Conservation (phyloP, 2,888 invertebrate genomes). For the Dastarcus helophoroides region DNA sequence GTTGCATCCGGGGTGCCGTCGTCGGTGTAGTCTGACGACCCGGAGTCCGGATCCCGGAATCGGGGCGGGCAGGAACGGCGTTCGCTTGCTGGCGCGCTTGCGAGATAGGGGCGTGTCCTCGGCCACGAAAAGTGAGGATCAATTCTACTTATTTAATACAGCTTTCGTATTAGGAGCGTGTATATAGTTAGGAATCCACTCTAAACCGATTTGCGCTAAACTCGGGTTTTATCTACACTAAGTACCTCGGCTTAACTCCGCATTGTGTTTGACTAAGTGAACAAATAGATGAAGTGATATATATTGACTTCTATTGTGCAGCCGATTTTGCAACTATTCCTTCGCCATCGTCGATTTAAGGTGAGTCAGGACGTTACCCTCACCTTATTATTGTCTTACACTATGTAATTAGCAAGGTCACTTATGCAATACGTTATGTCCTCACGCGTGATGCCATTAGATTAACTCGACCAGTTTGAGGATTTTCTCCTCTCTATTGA, state of each 20-base stretch:
- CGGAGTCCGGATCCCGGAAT: conserved; percentile 3
- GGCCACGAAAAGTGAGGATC: conserved; percentile 41
- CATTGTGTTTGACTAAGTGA: conserved; percentile 41
- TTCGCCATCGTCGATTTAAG: too few species aligned
- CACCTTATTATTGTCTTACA: too few species aligned
- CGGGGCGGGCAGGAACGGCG: conserved; percentile 18
- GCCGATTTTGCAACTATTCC: too few species aligned
- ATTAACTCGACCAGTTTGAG: too few species aligned
- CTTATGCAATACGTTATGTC: too few species aligned
- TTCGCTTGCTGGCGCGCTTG: conserved; percentile 23
- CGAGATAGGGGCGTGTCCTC: conserved; percentile 31
- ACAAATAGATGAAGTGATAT: conserved; percentile 41
- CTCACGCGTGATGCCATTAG: too few species aligned
- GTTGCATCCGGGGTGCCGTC: conserved; percentile 2
- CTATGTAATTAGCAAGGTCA: too few species aligned
- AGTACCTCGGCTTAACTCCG: conserved; percentile 40
- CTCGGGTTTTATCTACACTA: conserved; percentile 41
- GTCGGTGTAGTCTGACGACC: conserved; percentile 2
- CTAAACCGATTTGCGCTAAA: conserved; percentile 42
- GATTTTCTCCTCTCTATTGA: too few species aligned
- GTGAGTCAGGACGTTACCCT: too few species aligned
- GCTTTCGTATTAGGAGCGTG: conserved; percentile 41
- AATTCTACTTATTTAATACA: conserved; percentile 42
- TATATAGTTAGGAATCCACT: conserved; percentile 41
- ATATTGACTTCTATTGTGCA: conserved; percentile 34